Evolutionary conservation across 2,113 vertebrate genomes (phyloP).

Genomic region (Sebastes schlegelii): DNA sequence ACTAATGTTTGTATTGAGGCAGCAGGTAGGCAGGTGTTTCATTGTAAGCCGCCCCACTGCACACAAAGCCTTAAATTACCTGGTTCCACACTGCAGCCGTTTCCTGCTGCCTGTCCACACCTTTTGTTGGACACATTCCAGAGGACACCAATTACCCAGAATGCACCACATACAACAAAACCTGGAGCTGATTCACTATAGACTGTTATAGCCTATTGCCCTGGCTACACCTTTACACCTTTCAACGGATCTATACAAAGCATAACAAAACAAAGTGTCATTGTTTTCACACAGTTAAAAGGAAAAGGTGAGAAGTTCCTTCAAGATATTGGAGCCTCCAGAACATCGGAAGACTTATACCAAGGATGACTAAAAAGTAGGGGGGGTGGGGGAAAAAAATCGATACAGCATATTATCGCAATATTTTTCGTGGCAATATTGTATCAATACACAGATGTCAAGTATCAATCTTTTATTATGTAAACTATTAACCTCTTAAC

Average conservation of each 20-base stretch:
- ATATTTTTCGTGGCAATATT: too few relatives aligned
- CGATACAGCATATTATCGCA: too few relatives aligned
- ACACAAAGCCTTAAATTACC: constrained; percentile 62
- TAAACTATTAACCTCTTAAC: too few relatives aligned
- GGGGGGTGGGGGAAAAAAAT: too few relatives aligned
- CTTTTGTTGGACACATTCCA: constrained; percentile 68
- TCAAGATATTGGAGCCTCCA: not conserved
- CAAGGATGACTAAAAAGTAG: not conserved
- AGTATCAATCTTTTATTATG: too few relatives aligned
- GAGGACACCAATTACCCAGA: constrained; percentile 53
- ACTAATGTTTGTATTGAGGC: constrained; percentile 71
- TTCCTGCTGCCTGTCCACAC: constrained; percentile 68
- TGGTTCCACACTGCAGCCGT: constrained; percentile 46
- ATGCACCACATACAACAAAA: constrained; percentile 47
- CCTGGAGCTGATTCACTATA: constrained; percentile 25
- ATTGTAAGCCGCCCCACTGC: constrained; percentile 40
- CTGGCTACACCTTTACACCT: not conserved
- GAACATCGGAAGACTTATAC: constrained; percentile 2
- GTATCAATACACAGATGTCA: too few relatives aligned
- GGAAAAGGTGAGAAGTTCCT: constrained; percentile 9
- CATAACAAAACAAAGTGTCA: constrained; percentile 19
- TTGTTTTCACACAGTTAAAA: not conserved
- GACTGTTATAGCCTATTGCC: constrained; percentile 2
- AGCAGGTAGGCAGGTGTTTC: constrained; percentile 73
- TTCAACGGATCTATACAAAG: constrained; percentile 2